Evolutionary conservation across 2,888 invertebrate genomes (phyloP), one percentile per base, ranked within the genome.

Genomic region (Lasiommata megera): DNA sequence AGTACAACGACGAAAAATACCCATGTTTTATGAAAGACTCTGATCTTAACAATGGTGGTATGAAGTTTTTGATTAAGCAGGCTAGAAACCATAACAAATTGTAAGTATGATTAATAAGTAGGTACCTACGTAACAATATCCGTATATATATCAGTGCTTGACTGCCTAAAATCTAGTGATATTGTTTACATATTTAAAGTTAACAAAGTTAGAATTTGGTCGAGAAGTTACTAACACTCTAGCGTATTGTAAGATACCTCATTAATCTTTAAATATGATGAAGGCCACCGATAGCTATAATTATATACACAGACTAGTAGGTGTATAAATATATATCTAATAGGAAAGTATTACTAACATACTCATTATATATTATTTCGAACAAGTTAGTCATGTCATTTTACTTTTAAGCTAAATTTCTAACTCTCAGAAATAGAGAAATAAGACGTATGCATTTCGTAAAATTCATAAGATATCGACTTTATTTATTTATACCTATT

Each of bases 211-310:
- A 81, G 79, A 80, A 74, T 69, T 88, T 88, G 88, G 88, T 88
- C 88, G 72, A 67, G 78, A 84, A 81, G 74, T 80, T 23, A 53
- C 61, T 65, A 63, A 58, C 47, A 59, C 12, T 53, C 43, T 63
- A 61, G 43, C 14, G 46, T 47, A 46, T 29, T 41, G 37, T 56
- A 37, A 56, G 36, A 36, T 44, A 61, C 51, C 12, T 48, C 74
- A 64, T 53, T 58, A 57, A 56, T 58, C 28, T 38, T 56, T 69
- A 76, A 80, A 84, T 69, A 74, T 76, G 79, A 80, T 80, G 79
- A 88, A 88, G 88, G 88, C 88, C 88, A 84, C 88, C 79, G 78
- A 79, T 78, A 52, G 52, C 40, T 52, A 82, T 67, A 82, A 34
- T 73, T 81, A 81, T 80, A 66, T 82, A 85, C 77, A 78, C 73